Percentiles rank a stretch among this genome's conserved stretches.
These are phyloP conservation scores for Phalacrocorax pelagicus DNA, from an alignment of 2,113 vertebrate genomes.

Conservation along the genomic window DNA sequence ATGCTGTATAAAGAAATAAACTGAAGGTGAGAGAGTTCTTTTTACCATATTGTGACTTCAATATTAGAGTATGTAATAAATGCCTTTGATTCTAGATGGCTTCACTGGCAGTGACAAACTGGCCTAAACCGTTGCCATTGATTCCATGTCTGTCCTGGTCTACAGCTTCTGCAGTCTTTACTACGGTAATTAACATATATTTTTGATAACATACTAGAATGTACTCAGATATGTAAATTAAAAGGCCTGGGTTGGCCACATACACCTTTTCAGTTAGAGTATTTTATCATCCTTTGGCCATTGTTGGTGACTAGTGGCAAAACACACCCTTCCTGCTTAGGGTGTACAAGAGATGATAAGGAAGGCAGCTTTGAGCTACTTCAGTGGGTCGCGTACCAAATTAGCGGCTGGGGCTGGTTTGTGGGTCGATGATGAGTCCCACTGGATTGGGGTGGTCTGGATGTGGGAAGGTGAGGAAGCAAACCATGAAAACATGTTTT, in stretches of 20 bases:
- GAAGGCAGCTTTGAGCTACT: neutral
- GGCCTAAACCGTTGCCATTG: constrained; percentile 95
- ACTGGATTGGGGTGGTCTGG: neutral
- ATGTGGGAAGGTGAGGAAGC: neutral
- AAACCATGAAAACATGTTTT: accelerated
- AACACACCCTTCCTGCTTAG: neutral
- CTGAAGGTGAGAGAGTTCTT: neutral
- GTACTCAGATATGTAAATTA: neutral
- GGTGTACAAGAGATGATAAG: neutral
- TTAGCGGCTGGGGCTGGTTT: neutral
- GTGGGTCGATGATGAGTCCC: neutral
- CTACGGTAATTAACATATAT: constrained; percentile 81
- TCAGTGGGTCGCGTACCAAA: neutral
- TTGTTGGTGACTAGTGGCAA: neutral
- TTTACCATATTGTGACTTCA: neutral
- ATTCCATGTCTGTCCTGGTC: constrained; percentile 97
- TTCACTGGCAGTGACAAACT: constrained; percentile 94
- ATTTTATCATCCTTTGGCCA: neutral
- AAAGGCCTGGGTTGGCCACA: neutral
- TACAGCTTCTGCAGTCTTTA: constrained; percentile 96
- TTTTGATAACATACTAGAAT: neutral
- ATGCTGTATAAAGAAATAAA: neutral
- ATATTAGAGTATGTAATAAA: neutral
- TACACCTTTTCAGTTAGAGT: neutral
- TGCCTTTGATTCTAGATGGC: constrained; percentile 86